Evolutionary conservation across 2,797 vertebrate species (phyloP).

Genomic region (Garrulus glandarius): DNA sequence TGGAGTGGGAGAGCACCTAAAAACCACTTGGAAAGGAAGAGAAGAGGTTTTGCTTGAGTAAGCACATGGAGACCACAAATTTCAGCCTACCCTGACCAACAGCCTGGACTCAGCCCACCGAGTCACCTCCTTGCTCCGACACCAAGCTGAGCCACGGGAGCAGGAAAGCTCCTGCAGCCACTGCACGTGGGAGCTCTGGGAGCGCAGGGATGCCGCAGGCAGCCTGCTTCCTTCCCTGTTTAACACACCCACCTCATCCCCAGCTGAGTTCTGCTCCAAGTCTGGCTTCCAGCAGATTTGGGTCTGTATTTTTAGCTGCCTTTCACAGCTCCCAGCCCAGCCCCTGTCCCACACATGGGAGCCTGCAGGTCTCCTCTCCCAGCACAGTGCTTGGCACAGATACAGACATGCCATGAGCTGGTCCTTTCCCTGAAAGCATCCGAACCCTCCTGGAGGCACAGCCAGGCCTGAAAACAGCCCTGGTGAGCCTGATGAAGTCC

Average conservation of each 20-base stretch:
- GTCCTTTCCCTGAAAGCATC: background rate
- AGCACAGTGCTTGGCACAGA: background rate
- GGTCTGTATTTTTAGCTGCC: background rate
- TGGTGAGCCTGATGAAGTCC: background rate
- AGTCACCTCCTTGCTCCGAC: background rate
- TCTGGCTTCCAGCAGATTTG: background rate
- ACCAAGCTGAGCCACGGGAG: fast-evolving
- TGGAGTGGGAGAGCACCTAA: background rate
- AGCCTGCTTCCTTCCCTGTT: background rate
- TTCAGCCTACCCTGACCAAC: background rate
- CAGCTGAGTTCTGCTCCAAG: background rate
- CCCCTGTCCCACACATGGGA: fast-evolving
- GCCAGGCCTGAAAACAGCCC: background rate
- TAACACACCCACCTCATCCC: background rate
- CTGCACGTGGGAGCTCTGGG: background rate
- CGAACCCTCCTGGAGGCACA: background rate
- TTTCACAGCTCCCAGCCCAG: background rate
- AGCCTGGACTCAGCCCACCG: background rate
- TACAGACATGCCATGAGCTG: fast-evolving
- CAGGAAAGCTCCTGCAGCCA: background rate
- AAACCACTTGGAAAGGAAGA: background rate
- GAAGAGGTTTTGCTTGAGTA: background rate
- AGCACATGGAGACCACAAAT: background rate
- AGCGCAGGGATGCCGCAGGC: background rate
- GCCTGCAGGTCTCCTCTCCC: background rate